phyloP scores from a whole-genome alignment of 2,888 invertebrate species.

The Ectobius pallidus region DNA sequence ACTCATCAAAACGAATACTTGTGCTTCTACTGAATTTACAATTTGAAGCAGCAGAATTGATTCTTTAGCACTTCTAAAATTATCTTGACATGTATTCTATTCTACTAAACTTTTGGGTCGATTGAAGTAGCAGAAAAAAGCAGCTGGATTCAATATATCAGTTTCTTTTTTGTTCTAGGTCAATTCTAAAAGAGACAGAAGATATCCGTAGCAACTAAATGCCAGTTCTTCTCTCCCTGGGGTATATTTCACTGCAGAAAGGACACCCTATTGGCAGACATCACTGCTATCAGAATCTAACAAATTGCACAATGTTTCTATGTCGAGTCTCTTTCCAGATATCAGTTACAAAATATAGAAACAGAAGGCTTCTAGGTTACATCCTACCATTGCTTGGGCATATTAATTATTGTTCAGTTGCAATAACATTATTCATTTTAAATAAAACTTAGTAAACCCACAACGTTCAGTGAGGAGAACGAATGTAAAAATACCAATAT shows the following conservation, averaged over 20 bases:
- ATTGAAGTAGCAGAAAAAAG: neutral
- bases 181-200: neutral
- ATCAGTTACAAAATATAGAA: neutral
- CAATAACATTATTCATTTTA: no score
- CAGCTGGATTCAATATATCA: neutral
- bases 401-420: no score
- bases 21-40: no score
- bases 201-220: neutral
- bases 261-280: neutral
- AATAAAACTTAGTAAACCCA: no score
- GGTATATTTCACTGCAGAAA: constrained; percentile 1
- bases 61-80: no score
- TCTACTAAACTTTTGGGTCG: neutral
- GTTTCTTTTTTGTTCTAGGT: neutral
- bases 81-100: neutral
- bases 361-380: neutral
- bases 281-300: neutral
- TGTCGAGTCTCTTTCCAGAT: neutral
- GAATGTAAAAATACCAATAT: no score
- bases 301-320: neutral
- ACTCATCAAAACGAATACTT: no score
- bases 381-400: neutral
- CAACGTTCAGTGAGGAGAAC: no score
- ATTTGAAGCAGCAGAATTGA: no score
- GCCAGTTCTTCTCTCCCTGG: neutral